phyloP scores from a whole-genome alignment of 2,888 invertebrate species.

The Poecilus cupreus region DNA sequence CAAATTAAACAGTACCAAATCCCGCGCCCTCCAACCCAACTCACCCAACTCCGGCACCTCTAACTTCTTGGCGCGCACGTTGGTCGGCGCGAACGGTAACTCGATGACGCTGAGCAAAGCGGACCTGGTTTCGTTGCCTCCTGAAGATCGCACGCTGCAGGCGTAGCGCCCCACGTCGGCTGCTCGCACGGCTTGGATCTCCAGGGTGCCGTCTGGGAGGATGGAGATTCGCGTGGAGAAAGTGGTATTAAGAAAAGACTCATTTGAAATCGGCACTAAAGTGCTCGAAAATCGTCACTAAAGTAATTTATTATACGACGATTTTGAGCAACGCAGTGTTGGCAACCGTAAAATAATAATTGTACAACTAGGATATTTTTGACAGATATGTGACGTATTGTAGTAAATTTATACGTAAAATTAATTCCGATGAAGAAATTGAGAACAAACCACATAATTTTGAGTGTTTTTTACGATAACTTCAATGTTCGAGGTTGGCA shows the following conservation, averaged over 20 bases:
- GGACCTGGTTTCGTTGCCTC: slow-evolving; percentile 93
- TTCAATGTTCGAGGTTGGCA: no score
- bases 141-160: slow-evolving; percentile 91
- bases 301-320: no score
- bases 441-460: no score
- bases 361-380: no score
- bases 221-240: slow-evolving; percentile 81
- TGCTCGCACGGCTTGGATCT: slow-evolving; percentile 91
- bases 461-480: no score
- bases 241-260: neutral
- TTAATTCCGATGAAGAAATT: no score
- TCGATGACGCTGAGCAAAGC: slow-evolving; percentile 93
- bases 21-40: slow-evolving; percentile 64
- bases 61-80: slow-evolving; percentile 84
- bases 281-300: no score
- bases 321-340: no score
- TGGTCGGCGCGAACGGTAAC: slow-evolving; percentile 94
- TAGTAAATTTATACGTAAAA: no score
- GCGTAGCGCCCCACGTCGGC: slow-evolving; percentile 96
- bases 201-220: slow-evolving; percentile 88
- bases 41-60: slow-evolving; percentile 91
- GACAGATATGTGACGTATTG: no score
- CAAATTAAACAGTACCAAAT: neutral
- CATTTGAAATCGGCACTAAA: no score
- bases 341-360: no score